phyloP scores from a whole-genome alignment of 2,113 vertebrate genomes.

The Daubentonia madagascariensis region DNA sequence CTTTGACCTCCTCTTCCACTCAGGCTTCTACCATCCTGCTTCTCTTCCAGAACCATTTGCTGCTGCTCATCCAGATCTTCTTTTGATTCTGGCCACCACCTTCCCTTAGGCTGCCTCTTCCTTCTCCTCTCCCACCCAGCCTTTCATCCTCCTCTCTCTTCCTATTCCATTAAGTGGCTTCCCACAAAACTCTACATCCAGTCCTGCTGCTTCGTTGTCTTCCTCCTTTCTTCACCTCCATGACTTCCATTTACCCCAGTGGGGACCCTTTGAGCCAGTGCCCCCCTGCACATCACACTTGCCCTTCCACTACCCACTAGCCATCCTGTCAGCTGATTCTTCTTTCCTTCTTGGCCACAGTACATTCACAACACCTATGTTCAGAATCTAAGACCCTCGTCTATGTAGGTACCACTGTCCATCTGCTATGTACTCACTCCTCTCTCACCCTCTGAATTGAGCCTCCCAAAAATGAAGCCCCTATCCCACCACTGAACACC shows the following conservation, averaged over 20 bases:
- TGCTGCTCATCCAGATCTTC: background rate
- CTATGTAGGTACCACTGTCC: too few relatives aligned
- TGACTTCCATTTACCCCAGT: background rate
- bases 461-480: background rate
- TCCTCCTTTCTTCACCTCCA: background rate
- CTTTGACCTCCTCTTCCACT: background rate
- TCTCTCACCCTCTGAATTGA: background rate
- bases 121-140: background rate
- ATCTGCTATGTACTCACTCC: background rate
- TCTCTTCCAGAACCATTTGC: background rate
- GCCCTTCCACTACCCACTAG: background rate
- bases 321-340: too few relatives aligned
- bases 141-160: background rate
- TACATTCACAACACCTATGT: background rate
- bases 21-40: background rate
- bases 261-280: too few relatives aligned
- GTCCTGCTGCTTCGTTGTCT: too few relatives aligned
- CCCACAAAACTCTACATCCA: background rate
- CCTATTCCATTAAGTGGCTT: background rate
- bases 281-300: background rate
- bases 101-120: background rate
- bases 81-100: background rate
- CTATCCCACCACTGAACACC: too few relatives aligned
- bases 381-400: background rate
- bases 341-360: background rate